Evolutionary conservation across 2,797 vertebrate species (phyloP).

Genomic region (Balearica regulorum): DNA sequence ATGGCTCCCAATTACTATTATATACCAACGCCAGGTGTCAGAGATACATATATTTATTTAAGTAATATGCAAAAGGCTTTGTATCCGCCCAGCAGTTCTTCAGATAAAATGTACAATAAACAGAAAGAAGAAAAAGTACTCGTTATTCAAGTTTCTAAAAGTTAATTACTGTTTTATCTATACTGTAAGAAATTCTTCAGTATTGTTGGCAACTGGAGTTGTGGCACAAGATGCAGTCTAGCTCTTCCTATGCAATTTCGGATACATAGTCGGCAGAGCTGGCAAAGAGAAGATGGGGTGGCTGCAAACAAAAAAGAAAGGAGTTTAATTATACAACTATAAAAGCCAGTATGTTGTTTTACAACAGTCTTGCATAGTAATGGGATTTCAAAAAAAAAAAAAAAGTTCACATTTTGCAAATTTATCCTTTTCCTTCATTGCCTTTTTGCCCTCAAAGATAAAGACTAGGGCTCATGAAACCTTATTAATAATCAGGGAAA

Average conservation of each 20-base stretch:
- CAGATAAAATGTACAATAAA: slow-evolving; percentile 2
- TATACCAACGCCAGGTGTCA: background rate
- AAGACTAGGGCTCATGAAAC: background rate
- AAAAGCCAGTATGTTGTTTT: background rate
- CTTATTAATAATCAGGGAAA: background rate
- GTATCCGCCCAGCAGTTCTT: slow-evolving; percentile 33
- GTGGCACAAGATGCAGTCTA: slow-evolving; percentile 85
- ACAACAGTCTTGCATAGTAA: background rate
- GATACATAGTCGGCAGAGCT: slow-evolving; percentile 88
- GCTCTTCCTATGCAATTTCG: slow-evolving; percentile 83
- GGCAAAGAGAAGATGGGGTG: slow-evolving; percentile 85
- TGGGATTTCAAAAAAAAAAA: background rate
- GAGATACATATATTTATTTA: background rate
- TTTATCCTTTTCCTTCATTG: background rate
- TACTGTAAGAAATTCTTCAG: slow-evolving; percentile 89
- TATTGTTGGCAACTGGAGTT: slow-evolving; percentile 86
- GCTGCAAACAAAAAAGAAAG: slow-evolving; percentile 69
- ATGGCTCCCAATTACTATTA: slow-evolving; percentile 1
- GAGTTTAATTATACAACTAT: background rate
- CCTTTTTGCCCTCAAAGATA: background rate
- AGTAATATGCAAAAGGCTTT: slow-evolving; percentile 36
- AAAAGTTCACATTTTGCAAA: background rate
- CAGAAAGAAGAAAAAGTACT: background rate
- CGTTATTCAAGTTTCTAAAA: background rate
- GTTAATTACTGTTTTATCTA: slow-evolving; percentile 72